These are phyloP conservation scores for Aplysina aerophoba DNA, from an alignment of 37 sponge, comb jelly and placozoan species.

Conservation along the genomic window DNA sequence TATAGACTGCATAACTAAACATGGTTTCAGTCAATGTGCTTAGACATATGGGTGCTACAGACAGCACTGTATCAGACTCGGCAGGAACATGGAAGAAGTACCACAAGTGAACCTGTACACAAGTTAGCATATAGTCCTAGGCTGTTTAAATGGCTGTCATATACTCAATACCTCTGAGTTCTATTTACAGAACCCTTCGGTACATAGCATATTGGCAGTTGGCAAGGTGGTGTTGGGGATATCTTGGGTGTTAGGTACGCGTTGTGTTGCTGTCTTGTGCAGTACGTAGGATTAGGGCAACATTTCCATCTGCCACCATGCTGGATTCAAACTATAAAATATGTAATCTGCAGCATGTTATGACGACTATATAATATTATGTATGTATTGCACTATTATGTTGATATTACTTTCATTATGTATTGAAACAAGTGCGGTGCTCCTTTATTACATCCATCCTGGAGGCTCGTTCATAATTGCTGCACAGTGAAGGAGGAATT, in stretches of 20 bases:
- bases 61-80: neutral
- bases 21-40: slow-evolving; percentile 16
- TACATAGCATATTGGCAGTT: slow-evolving; percentile 45
- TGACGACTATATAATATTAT: too few species aligned
- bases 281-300: neutral
- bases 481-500: slow-evolving; percentile 18
- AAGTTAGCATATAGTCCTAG: too few species aligned
- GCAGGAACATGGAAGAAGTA: neutral
- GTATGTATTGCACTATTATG: neutral
- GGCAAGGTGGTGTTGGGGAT: slow-evolving; percentile 47
- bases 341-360: too few species aligned
- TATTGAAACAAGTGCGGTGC: slow-evolving; percentile 8
- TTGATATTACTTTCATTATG: neutral
- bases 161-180: too few species aligned
- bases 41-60: slow-evolving; percentile 29
- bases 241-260: neutral
- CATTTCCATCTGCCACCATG: slow-evolving; percentile 24
- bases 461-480: neutral
- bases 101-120: too few species aligned
- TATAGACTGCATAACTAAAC: slow-evolving; percentile 10
- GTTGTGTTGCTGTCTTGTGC: slow-evolving; percentile 29
- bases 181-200: neutral
- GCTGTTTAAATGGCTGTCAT: too few species aligned
- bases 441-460: slow-evolving; percentile 10
- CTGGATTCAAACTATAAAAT: slow-evolving; percentile 10